Evolutionary conservation across 2,888 invertebrate genomes (phyloP).

Genomic region (Pristionchus fissidentatus): DNA sequence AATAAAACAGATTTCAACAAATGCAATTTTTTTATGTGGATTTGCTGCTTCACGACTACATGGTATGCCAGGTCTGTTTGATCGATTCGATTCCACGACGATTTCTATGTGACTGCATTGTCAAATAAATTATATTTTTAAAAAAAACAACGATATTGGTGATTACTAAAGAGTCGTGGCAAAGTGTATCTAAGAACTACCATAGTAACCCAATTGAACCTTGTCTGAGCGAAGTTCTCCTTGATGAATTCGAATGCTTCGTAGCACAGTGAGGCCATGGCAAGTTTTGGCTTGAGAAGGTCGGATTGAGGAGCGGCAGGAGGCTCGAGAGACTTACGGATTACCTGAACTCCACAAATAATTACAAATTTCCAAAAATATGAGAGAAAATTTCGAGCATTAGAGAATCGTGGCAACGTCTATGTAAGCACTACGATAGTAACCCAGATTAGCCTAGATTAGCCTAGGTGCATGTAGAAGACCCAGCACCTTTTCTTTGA

Average conservation of each 20-base stretch:
- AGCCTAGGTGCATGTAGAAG: too few species aligned
- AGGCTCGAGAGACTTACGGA: neutral
- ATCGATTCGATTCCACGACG: neutral
- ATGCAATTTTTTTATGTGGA: neutral
- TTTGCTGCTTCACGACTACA: neutral
- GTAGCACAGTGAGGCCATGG: neutral
- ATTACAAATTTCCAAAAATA: too few species aligned
- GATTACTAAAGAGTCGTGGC: too few species aligned
- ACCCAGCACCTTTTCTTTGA: too few species aligned
- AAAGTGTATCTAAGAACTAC: too few species aligned
- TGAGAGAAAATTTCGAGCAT: too few species aligned
- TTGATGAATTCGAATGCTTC: constrained; percentile 4
- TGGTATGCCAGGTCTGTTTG: neutral
- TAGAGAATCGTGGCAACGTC: too few species aligned
- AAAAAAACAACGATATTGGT: too few species aligned
- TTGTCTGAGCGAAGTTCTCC: neutral
- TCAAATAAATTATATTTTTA: too few species aligned
- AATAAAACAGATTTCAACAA: neutral
- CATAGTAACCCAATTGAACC: neutral
- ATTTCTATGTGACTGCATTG: too few species aligned
- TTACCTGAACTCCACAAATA: neutral
- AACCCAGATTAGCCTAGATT: too few species aligned
- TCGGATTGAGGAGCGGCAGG: neutral
- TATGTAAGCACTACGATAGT: too few species aligned
- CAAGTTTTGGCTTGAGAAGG: neutral